Conservation (phyloP, 2,113 vertebrate genomes). For the Helogale parvula region DNA sequence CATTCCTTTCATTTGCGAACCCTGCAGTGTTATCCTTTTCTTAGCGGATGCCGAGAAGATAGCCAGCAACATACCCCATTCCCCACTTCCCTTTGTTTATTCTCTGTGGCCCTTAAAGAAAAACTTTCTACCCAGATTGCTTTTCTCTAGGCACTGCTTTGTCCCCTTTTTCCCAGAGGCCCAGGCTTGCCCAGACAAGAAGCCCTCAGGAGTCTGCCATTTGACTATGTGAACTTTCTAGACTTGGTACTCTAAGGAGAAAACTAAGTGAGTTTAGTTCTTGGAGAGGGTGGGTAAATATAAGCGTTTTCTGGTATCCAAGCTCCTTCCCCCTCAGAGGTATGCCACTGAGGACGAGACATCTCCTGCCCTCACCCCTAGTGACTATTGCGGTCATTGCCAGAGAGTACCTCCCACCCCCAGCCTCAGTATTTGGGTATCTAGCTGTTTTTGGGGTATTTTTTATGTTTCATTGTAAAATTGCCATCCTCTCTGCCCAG, state of each 20-base stretch:
- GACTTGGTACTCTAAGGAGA: background rate
- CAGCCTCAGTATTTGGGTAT: background rate
- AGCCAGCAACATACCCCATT: accelerated
- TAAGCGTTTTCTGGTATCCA: background rate
- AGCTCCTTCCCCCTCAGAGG: background rate
- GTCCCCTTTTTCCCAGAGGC: background rate
- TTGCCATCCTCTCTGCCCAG: background rate
- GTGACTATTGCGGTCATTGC: background rate
- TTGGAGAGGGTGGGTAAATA: background rate
- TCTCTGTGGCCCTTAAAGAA: background rate
- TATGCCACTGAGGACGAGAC: background rate
- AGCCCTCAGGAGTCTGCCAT: background rate
- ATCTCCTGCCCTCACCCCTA: background rate
- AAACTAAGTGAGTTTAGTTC: background rate
- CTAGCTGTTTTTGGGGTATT: background rate
- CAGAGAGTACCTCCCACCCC: background rate
- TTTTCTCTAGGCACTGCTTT: background rate
- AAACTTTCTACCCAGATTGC: background rate
- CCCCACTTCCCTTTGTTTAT: background rate
- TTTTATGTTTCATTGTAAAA: conserved; percentile 13
- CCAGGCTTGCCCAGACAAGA: background rate
- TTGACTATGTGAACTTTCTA: background rate
- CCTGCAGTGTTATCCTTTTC: background rate
- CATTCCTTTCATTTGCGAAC: background rate
- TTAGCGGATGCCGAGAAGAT: accelerated